A percentile compares a stretch with the other conserved stretches of the same genome.
These are phyloP conservation scores for Dasyprocta punctata DNA, from an alignment of 2,113 vertebrate genomes.

Conservation along the genomic window DNA sequence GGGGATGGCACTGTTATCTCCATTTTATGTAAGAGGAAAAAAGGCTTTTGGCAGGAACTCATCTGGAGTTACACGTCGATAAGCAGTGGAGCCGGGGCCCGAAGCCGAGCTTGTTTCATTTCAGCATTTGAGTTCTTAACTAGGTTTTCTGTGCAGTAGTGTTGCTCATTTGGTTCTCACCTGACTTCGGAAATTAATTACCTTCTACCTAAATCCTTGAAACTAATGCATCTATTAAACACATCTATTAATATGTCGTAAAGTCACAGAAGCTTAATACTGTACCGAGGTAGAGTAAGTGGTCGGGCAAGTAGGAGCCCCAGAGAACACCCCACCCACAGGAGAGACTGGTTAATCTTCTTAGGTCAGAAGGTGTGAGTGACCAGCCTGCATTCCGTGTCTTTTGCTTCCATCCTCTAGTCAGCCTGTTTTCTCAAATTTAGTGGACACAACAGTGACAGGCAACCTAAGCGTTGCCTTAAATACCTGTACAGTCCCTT, in stretches of 20 bases:
- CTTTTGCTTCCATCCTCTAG: not conserved
- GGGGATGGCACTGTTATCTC: not conserved
- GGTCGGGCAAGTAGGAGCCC: not conserved
- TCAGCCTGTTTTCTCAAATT: not conserved
- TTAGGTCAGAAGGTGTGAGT: not conserved
- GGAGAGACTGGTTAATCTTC: not conserved
- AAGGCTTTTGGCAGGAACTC: conserved; percentile 12
- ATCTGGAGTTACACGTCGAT: not conserved
- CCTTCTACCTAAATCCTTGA: not conserved
- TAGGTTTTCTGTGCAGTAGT: not conserved
- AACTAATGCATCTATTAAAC: not conserved
- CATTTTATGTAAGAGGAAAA: not conserved
- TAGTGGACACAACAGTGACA: not conserved
- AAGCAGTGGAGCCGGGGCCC: not conserved
- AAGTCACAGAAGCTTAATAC: not conserved
- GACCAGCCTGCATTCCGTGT: not conserved
- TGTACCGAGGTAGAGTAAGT: not conserved
- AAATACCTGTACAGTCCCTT: not conserved
- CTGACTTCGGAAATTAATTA: conserved; percentile 18
- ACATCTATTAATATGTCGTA: not conserved
- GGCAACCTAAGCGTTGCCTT: not conserved
- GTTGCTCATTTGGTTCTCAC: not conserved
- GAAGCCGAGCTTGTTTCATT: not conserved
- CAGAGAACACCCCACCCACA: fast-evolving
- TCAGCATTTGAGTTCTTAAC: not conserved